Evolutionary conservation across 1,140 invertebrate genomes (phyloP), one percentile per base, ranked within the genome.

Genomic region (Phortica variegata): DNA sequence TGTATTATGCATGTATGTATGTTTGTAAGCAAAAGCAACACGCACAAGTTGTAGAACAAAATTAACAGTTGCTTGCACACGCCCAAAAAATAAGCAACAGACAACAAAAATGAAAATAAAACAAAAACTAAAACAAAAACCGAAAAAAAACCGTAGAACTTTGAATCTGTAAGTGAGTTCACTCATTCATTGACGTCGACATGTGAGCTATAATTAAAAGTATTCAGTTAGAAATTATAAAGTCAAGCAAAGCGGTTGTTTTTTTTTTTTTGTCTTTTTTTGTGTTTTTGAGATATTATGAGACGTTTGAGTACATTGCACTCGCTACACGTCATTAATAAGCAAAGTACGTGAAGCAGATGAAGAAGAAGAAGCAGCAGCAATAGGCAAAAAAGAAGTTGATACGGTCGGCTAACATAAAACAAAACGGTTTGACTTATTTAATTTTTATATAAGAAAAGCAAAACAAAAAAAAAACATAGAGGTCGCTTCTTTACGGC

Each of bases 311-410:
- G 63, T 68, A 60, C 63, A 68, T 69, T 68, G 63, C 56, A 68
- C 63, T 60, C 56, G 60, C 65, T 65, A 68, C 65, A 68, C 63
- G 60, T 60, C 63, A 68, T 68, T 68, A 68, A 68, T 68, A n/a
- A n/a, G n/a, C n/a, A n/a, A n/a, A n/a, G n/a, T n/a, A n/a, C n/a
- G n/a, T n/a, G n/a, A n/a, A n/a, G n/a, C n/a, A n/a, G n/a, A n/a
- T n/a, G n/a, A n/a, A n/a, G n/a, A n/a, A n/a, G n/a, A n/a, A n/a
- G n/a, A n/a, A n/a, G n/a, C n/a, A n/a, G n/a, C n/a, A n/a, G n/a
- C n/a, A n/a, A n/a, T n/a, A n/a, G n/a, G n/a, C n/a, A n/a, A n/a
- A n/a, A n/a, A n/a, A n/a, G n/a, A n/a, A n/a, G n/a, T n/a, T n/a
- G n/a, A n/a, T n/a, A n/a, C n/a, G n/a, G n/a, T n/a, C n/a, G n/a